Evolutionary conservation across 2,113 vertebrate genomes (phyloP).

Genomic region (Steatornis caripensis): DNA sequence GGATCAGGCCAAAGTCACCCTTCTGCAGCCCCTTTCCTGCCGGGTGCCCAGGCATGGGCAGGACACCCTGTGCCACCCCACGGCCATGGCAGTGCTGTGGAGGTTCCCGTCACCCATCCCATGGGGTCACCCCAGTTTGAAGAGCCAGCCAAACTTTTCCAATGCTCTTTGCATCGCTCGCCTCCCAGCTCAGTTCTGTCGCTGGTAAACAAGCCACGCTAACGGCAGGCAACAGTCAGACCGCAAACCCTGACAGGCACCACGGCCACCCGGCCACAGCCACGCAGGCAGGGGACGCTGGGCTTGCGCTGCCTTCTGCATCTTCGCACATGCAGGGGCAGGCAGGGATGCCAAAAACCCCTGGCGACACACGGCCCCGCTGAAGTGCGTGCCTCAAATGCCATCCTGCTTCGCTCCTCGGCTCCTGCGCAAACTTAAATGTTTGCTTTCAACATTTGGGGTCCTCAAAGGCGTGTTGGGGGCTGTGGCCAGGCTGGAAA

Average conservation of each 20-base stretch:
- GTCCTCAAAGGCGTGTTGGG: background rate
- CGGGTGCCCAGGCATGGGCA: background rate
- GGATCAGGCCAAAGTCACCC: background rate
- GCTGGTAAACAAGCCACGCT: rapidly evolving
- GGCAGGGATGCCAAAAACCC: background rate
- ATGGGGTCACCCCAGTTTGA: background rate
- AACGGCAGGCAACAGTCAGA: background rate
- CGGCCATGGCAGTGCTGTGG: background rate
- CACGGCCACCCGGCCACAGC: background rate
- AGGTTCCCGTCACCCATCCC: background rate
- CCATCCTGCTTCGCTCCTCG: background rate
- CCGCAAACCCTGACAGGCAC: background rate
- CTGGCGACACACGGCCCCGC: background rate
- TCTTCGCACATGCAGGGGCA: rapidly evolving
- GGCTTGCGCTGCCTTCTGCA: background rate
- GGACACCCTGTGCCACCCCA: background rate
- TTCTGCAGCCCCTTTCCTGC: background rate
- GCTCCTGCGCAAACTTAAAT: background rate
- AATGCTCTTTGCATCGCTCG: background rate
- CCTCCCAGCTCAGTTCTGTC: background rate
- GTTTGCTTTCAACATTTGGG: background rate
- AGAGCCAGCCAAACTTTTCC: background rate
- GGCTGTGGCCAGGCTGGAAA: background rate
- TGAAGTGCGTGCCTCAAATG: background rate
- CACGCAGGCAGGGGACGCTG: background rate